Evolutionary conservation across 2,113 vertebrate species (phyloP), one percentile per base, ranked within the genome.

Genomic region (Sylvicapra grimmia): DNA sequence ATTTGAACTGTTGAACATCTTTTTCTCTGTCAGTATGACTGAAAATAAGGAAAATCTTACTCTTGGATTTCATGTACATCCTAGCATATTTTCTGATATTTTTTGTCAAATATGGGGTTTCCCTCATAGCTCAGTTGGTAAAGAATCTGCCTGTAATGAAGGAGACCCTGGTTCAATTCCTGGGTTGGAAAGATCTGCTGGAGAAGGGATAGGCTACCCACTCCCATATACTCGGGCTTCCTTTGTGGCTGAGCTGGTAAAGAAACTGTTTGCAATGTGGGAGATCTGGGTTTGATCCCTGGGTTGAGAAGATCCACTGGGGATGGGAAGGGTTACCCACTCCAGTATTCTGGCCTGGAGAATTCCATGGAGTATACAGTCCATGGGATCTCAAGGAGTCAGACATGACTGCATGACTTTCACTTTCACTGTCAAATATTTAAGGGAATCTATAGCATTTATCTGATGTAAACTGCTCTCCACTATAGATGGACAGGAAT

Each of bases 231-330:
- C 8, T 10, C 1, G 18, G 33, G 10, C 5, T 75, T 75, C 19
- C 19, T 18, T 75, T 36, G 36, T 40, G 31, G 10, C 36, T 75
- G 33, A 75, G n/a, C 5, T 13, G 21, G 5, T 75, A 75, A 40
- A 40, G n/a, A 75, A 23, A 40, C n/a, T 6, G 9, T 19, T 40
- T 13, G 68, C n/a, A 75, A 75, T 1, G 5, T 0, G 0, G 68
- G 68, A 23, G 10, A 12, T 21, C 10, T 72, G 68, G 10, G 19
- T 75, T 75, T 0, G 1, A 40, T 23, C 19, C 68, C 3, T 75
- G 23, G 23, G 3, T 77, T 77, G 23, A 12, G 36, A 77, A 77
- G 72, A 77, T 44, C 36, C 36, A 18, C 72, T 44, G 72, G 72
- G 27, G 36, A 27, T 0, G 12, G 72, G 72, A 8, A 77, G 36